Conservation (phyloP, 2,113 vertebrate species). For the Amphiprion percula region DNA sequence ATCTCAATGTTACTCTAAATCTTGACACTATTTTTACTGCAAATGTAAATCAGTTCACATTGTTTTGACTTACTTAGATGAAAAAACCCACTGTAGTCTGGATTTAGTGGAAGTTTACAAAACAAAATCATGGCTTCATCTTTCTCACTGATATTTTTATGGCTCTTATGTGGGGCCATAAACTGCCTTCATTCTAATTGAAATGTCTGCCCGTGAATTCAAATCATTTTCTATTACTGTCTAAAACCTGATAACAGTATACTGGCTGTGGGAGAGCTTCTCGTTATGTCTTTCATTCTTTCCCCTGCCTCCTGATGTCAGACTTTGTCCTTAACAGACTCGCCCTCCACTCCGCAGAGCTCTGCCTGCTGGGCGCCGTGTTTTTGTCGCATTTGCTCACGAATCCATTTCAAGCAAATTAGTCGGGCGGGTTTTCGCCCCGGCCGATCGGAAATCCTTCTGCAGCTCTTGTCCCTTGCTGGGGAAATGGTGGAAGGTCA, state of each 20-base stretch:
- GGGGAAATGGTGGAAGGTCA: slow-evolving; percentile 74
- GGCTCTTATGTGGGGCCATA: not conserved
- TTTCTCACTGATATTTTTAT: slow-evolving; percentile 9
- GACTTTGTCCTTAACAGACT: slow-evolving; percentile 34
- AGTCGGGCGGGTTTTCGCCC: slow-evolving; percentile 41
- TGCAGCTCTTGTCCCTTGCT: slow-evolving; percentile 36
- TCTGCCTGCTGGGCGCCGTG: slow-evolving; percentile 33
- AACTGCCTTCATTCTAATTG: slow-evolving; percentile 28
- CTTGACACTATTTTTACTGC: too few species aligned
- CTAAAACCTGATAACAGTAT: not conserved
- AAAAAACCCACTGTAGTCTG: not conserved
- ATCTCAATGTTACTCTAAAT: too few species aligned
- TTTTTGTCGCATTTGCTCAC: slow-evolving; percentile 59
- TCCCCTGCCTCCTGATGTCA: slow-evolving; percentile 10
- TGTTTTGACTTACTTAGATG: not conserved
- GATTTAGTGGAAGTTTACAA: slow-evolving; percentile 5
- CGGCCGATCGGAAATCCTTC: slow-evolving; percentile 47
- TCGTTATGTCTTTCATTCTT: slow-evolving; percentile 18
- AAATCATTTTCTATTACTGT: not conserved
- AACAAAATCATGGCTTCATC: slow-evolving; percentile 14
- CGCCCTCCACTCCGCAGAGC: slow-evolving; percentile 14
- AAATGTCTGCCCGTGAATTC: slow-evolving; percentile 11
- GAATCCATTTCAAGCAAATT: slow-evolving; percentile 64
- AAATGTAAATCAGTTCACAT: too few species aligned
- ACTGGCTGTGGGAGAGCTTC: not conserved